Percentiles rank a stretch among this genome's conserved stretches.
These are phyloP conservation scores for Parochlus steinenii DNA, from an alignment of 2,888 invertebrate genomes.

Conservation along the genomic window DNA sequence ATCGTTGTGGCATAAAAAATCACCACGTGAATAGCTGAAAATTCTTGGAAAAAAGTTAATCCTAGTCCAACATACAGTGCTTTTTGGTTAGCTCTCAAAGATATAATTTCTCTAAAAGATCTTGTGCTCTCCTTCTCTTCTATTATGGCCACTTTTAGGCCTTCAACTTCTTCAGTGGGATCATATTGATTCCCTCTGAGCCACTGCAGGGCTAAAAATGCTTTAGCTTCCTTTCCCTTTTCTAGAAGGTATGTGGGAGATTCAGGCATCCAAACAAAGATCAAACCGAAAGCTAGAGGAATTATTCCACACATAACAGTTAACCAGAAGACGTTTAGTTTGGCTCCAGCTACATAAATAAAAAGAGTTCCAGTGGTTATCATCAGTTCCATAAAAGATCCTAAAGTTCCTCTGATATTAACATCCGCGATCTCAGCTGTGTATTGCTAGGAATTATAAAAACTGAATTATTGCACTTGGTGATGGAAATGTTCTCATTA, in stretches of 20 bases:
- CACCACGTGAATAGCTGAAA: constrained; percentile 6
- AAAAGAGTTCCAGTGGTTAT: constrained; percentile 58
- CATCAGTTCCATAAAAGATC: constrained; percentile 74
- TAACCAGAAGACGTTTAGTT: constrained; percentile 37
- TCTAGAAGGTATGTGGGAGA: constrained; percentile 49
- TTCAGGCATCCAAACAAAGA: constrained; percentile 65
- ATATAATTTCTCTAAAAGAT: constrained; percentile 43
- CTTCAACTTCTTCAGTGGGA: constrained; percentile 39
- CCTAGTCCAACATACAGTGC: constrained; percentile 48
- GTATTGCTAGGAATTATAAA: too few relatives aligned
- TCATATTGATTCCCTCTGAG: constrained; percentile 49
- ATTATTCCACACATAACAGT: constrained; percentile 47
- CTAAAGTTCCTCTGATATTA: constrained; percentile 65
- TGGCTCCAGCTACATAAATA: constrained; percentile 46
- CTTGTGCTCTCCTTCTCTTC: constrained; percentile 36
- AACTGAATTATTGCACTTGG: constrained; percentile 86
- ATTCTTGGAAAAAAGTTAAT: constrained; percentile 57
- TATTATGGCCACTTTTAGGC: constrained; percentile 35
- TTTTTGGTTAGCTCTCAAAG: constrained; percentile 39
- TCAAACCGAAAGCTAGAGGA: constrained; percentile 43
- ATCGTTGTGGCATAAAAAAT: constrained; percentile 4
- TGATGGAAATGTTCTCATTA: constrained; percentile 56
- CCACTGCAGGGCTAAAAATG: constrained; percentile 42
- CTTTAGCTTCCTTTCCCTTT: constrained; percentile 40
- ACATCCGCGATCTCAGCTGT: constrained; percentile 71